phyloP scores from a whole-genome alignment of 2,888 invertebrate genomes.

The Lottia gigantea region DNA sequence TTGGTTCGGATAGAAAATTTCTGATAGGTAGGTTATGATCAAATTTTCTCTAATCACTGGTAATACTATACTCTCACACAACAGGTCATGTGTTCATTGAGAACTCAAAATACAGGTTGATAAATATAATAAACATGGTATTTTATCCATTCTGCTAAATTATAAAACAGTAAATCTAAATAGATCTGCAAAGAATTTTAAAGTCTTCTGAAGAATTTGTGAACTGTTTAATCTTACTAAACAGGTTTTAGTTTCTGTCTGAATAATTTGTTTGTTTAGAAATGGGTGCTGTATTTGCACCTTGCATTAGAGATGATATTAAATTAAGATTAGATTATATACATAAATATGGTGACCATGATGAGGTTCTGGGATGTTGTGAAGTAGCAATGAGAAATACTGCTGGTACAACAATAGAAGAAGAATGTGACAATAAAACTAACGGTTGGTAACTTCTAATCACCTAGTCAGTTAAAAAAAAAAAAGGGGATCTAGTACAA shows the following conservation, averaged over 20 bases:
- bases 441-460: constrained; percentile 25
- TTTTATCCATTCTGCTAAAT: no score
- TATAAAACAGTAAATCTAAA: no score
- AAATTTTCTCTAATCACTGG: no score
- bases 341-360: constrained; percentile 26
- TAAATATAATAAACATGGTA: no score
- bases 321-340: constrained; percentile 20
- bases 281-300: constrained; percentile 49
- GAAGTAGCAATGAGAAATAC: constrained; percentile 45
- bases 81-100: no score
- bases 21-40: constrained; percentile 38
- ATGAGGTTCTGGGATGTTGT: constrained; percentile 52
- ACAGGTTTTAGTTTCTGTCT: no score
- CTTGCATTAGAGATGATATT: constrained; percentile 52
- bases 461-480: no score
- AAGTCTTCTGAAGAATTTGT: neutral
- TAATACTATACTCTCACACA: no score
- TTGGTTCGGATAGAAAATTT: constrained; percentile 45
- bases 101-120: no score
- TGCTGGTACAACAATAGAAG: constrained; percentile 53
- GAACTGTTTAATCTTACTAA: no score
- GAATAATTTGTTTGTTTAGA: constrained; percentile 24
- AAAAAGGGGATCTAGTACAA: no score
- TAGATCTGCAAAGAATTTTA: no score
- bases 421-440: constrained; percentile 44